Evolutionary conservation across 2,888 invertebrate species (phyloP).

Genomic region (Noctua comes): DNA sequence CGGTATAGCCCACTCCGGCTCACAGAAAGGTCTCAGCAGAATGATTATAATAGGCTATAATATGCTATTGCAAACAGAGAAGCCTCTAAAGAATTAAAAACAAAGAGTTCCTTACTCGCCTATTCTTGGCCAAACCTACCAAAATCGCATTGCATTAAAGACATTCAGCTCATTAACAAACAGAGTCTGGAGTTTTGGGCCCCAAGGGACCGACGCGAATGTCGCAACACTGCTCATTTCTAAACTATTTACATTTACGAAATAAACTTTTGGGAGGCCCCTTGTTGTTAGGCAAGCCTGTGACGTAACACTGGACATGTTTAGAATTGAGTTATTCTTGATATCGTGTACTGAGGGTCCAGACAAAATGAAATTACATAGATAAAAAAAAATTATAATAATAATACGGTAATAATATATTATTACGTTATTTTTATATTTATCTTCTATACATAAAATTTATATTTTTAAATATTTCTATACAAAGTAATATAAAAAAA

Average conservation of each 20-base stretch:
- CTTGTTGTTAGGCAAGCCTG: constrained; percentile 31
- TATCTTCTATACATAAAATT: too few species aligned
- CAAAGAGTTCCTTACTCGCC: not conserved
- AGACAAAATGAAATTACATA: not conserved
- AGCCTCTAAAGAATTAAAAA: constrained; percentile 6
- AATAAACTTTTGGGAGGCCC: constrained; percentile 70
- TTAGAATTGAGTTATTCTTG: constrained; percentile 19
- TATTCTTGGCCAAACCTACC: constrained; percentile 16
- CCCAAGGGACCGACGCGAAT: constrained; percentile 25
- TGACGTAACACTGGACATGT: constrained; percentile 26
- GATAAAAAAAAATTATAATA: too few species aligned
- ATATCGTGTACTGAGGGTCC: not conserved
- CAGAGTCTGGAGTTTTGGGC: constrained; percentile 39
- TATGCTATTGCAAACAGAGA: not conserved
- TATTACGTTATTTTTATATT: too few species aligned
- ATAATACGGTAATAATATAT: too few species aligned
- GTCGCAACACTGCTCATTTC: constrained; percentile 69
- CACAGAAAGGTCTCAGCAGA: not conserved
- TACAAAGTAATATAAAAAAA: too few species aligned
- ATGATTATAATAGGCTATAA: not conserved
- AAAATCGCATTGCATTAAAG: constrained; percentile 34
- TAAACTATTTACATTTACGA: constrained; percentile 73
- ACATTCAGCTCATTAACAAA: constrained; percentile 53
- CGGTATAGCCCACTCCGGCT: not conserved
- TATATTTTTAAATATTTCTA: too few species aligned